Base-by-base conservation (phyloP, 2,797 vertebrate genomes). In the Chloroceryle amazona region DNA sequence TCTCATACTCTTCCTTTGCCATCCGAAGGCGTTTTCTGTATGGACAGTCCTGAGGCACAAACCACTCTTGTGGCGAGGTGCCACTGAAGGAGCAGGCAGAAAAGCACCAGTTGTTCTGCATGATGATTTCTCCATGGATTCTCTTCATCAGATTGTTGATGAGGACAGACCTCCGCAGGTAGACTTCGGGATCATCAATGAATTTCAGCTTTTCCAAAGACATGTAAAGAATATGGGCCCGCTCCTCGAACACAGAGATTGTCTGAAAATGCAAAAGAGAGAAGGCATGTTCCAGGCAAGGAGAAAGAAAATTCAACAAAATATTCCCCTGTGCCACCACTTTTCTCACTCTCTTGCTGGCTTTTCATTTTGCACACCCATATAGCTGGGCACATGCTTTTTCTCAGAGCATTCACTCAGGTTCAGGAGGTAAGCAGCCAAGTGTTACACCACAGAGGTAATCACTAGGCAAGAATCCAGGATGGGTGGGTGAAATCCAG, bases 171-270 rank as follows among this genome's bases (percentile, higher is more conserved):
- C 99, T 99, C 9, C 99, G 98, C 73, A 99, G 98, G 95, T 99
- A 99, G 37, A 99, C 99, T 94, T 99, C 99, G 0, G 99, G 99
- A 90, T 99, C 99, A 5, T 99, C 99, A 1, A 99, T 99, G 96
- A 99, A 99, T 74, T 99, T 99, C 86, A 99, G 98, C 97, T 99
- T 99, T 96, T 99, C 99, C 97, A 99, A 97, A 87, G 99, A 99
- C 97, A 99, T 99, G 72, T 99, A 99, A 65, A 99, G 99, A 79
- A 99, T 98, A 54, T 99, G 99, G 66, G 99, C 99, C 8, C 99
- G 98, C 93, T 99, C 99, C 98, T 99, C 99, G 95, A 99, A 98
- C 68, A 99, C 97, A 0, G 99, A 99, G 87, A 99, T 98, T 60
- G 98, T 98, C 99, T 99, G 93, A 80, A 98, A 98, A 86, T 28